phyloP scores from a whole-genome alignment of 2,797 vertebrate genomes.

The Parauchenoglanis punctatus region DNA sequence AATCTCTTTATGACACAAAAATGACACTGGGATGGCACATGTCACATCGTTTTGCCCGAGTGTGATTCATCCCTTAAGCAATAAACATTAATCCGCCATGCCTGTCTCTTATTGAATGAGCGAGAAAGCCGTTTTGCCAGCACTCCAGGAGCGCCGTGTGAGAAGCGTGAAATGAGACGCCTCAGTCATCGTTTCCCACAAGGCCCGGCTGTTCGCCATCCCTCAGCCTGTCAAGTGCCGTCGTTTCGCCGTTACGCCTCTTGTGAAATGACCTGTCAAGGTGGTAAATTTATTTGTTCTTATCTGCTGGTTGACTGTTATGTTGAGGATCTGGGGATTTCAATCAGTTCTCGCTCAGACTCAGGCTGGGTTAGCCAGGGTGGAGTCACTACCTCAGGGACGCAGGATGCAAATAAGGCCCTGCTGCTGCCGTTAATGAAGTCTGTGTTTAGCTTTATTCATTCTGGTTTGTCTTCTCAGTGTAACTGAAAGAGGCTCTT shows the following conservation, averaged over 20 bases:
- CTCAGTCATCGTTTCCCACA: conserved; percentile 70
- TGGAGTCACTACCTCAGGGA: conserved; percentile 44
- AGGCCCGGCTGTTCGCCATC: conserved; percentile 69
- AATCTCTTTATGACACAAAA: conserved; percentile 28
- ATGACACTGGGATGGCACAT: conserved; percentile 43
- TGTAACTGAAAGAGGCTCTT: background rate
- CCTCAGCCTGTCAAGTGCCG: conserved; percentile 68
- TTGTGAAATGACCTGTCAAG: conserved; percentile 74
- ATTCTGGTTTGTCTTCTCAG: background rate
- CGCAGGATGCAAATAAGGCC: conserved; percentile 47
- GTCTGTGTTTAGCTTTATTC: background rate
- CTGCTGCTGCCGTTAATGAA: conserved; percentile 20
- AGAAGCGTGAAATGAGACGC: conserved; percentile 68
- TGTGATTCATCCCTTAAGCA: conserved; percentile 53
- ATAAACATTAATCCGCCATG: conserved; percentile 62
- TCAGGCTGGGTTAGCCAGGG: conserved; percentile 54
- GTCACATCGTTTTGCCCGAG: conserved; percentile 49
- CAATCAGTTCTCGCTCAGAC: conserved; percentile 63
- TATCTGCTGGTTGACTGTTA: conserved; percentile 75
- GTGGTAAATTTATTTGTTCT: conserved; percentile 74
- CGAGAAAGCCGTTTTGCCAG: conserved; percentile 48
- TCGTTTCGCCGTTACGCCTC: conserved; percentile 69
- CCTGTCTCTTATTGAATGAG: conserved; percentile 62
- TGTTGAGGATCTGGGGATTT: conserved; percentile 68
- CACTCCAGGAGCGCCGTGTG: conserved; percentile 48